Conservation (phyloP, 2,797 vertebrate genomes). For the Setipinna tenuifilis region DNA sequence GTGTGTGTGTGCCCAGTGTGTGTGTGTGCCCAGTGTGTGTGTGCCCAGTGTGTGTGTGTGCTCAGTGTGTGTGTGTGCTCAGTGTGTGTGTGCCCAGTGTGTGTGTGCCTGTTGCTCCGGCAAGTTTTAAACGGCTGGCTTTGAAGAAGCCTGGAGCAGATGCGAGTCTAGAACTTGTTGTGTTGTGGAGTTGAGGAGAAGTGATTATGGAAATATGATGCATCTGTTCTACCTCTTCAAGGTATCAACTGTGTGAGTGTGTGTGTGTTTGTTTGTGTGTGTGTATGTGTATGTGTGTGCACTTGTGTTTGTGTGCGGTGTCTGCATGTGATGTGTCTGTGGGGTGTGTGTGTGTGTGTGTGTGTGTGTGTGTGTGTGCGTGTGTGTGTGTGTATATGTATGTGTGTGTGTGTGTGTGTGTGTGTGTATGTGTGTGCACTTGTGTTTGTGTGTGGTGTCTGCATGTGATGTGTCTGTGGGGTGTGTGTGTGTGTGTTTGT, state of each 20-base stretch:
- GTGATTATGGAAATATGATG: too few species aligned
- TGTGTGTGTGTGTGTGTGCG: slow-evolving; percentile 2
- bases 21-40: slow-evolving; percentile 14
- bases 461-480: too few species aligned
- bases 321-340: not conserved
- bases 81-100: not conserved
- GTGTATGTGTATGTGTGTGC: not conserved
- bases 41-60: not conserved
- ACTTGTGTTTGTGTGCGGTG: not conserved
- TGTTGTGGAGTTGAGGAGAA: too few species aligned
- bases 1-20: too few species aligned
- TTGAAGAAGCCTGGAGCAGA: too few species aligned
- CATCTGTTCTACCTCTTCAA: too few species aligned
- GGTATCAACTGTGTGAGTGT: too few species aligned
- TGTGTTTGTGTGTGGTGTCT: too few species aligned
- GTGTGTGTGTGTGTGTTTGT: too few species aligned
- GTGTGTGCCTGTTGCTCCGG: not conserved
- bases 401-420: not conserved
- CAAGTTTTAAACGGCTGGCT: too few species aligned
- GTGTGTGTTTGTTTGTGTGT: not conserved
- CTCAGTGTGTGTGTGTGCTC: not conserved
- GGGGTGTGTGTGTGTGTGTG: too few species aligned
- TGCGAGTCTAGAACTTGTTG: too few species aligned
- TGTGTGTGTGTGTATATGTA: not conserved
- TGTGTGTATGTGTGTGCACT: not conserved